A percentile compares a stretch with the other conserved stretches of the same genome.
Conservation (phyloP, 2,888 invertebrate genomes). For the Nowickia ferox region DNA sequence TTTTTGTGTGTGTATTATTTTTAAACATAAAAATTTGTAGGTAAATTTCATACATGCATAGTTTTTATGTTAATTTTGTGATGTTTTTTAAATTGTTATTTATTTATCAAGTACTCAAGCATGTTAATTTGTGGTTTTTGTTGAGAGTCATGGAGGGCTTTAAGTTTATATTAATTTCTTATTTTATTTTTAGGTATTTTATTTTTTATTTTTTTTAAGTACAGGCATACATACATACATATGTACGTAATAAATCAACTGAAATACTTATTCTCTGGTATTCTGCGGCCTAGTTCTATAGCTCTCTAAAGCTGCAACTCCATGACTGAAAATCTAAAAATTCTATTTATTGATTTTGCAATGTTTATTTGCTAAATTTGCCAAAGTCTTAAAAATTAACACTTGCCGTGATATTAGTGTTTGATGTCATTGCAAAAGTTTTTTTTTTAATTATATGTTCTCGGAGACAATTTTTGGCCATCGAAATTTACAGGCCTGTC, state of each 20-base stretch:
- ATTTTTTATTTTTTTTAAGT: not conserved
- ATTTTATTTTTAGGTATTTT: not conserved
- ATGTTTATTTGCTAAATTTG: too few species aligned
- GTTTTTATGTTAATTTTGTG: constrained; percentile 63
- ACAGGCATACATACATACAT: too few species aligned
- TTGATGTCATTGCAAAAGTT: too few species aligned
- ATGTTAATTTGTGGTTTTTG: constrained; percentile 58
- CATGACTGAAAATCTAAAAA: too few species aligned
- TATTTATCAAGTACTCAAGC: constrained; percentile 62
- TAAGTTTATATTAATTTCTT: not conserved
- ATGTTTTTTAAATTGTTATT: constrained; percentile 63
- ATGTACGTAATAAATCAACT: not conserved
- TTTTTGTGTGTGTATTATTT: not conserved
- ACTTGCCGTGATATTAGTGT: too few species aligned
- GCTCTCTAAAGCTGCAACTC: too few species aligned
- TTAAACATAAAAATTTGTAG: constrained; percentile 24
- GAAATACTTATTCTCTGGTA: not conserved
- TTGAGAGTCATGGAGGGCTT: not conserved
- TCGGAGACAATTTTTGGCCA: too few species aligned
- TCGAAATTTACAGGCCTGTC: too few species aligned
- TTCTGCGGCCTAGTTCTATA: too few species aligned
- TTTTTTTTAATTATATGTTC: too few species aligned
- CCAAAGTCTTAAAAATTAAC: too few species aligned
- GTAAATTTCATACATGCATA: constrained; percentile 41
- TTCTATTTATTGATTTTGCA: too few species aligned